Evolutionary conservation across 2,113 vertebrate species (phyloP).

Genomic region (Seriola rivoliana): DNA sequence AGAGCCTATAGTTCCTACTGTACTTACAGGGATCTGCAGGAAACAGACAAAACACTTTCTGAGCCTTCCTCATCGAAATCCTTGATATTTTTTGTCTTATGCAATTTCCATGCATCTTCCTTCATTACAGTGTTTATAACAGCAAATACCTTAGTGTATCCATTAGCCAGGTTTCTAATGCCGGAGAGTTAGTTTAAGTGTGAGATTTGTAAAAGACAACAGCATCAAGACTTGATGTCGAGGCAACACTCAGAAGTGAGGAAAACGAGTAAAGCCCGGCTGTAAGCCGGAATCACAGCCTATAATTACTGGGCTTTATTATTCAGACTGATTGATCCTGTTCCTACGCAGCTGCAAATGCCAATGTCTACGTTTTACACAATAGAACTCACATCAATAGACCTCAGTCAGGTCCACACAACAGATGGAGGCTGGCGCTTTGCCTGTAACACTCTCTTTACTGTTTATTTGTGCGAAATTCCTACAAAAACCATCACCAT

Average conservation of each 20-base stretch:
- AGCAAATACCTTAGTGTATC: slow-evolving; percentile 19
- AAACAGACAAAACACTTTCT: slow-evolving; percentile 55
- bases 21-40: slow-evolving; percentile 58
- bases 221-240: slow-evolving; percentile 15
- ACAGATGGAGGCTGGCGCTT: slow-evolving; percentile 40
- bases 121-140: slow-evolving; percentile 21
- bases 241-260: slow-evolving; percentile 30
- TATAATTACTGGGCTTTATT: slow-evolving; percentile 78
- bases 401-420: slow-evolving; percentile 43
- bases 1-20: slow-evolving; percentile 63
- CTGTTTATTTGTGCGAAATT: slow-evolving; percentile 44
- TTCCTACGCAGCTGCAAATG: slow-evolving; percentile 73
- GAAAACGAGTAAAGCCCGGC: slow-evolving; percentile 17
- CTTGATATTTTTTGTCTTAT: slow-evolving; percentile 13
- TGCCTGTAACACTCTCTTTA: slow-evolving; percentile 35
- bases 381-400: slow-evolving; percentile 47
- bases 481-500: not conserved
- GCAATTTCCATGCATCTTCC: slow-evolving; percentile 14
- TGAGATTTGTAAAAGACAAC: slow-evolving; percentile 34
- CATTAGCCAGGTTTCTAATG: slow-evolving; percentile 49
- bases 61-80: slow-evolving; percentile 39
- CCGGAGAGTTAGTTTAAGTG: slow-evolving; percentile 11
- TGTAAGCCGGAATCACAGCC: slow-evolving; percentile 60
- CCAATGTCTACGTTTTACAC: slow-evolving; percentile 64
- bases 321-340: slow-evolving; percentile 78